Evolutionary conservation across 2,113 vertebrate species (phyloP), one percentile per base, ranked within the genome.

Genomic region (Xiphophorus maculatus): DNA sequence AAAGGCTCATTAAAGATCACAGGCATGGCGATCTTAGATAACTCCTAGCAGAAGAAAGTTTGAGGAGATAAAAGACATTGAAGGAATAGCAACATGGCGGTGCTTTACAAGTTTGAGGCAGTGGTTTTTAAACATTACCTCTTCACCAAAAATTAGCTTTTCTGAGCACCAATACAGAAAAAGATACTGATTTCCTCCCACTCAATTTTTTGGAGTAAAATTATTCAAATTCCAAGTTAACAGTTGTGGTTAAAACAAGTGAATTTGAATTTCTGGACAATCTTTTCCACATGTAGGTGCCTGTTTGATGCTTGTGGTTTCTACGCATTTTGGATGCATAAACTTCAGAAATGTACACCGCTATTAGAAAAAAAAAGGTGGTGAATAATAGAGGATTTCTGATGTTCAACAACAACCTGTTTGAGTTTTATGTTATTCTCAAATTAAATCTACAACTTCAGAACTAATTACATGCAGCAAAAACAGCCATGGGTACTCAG

Each of bases 11-110:
- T 99, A 90, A 99, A 97, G 77, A 97, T 94, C 30, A 99, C 97
- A 0, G 98, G 98, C 98, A 99, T 99, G 32, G 98, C 97, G 88
- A 99, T 99, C 95, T 99, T 99, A 37, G 98, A 99, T 63, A 99
- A 30, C 88, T 99, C 97, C 98, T 99, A 84, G 64, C 73, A 80
- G 28, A 77, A 84, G 54, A 76, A 48, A 76, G 73, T 17, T 33
- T 25, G 58, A 84, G 64, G 3, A 32, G 33, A 40, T 13, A 63
- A 77, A 32, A 76, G 19, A 30, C n/a, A 3, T n/a, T 4, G 29
- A 79, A 32, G n/a, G 25, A 35, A 27, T 15, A 32, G n/a, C 4
- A 71, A 60, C 70, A 10, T 29, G 60, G 13, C 14, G 29, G 11
- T 13, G 14, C 19, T 30, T 29, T n/a, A 30, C 13, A 19, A 7